Percentiles rank a stretch among this genome's conserved stretches.
These are phyloP conservation scores for Protula sp. DNA, from an alignment of 2,888 invertebrate genomes.

Conservation along the genomic window DNA sequence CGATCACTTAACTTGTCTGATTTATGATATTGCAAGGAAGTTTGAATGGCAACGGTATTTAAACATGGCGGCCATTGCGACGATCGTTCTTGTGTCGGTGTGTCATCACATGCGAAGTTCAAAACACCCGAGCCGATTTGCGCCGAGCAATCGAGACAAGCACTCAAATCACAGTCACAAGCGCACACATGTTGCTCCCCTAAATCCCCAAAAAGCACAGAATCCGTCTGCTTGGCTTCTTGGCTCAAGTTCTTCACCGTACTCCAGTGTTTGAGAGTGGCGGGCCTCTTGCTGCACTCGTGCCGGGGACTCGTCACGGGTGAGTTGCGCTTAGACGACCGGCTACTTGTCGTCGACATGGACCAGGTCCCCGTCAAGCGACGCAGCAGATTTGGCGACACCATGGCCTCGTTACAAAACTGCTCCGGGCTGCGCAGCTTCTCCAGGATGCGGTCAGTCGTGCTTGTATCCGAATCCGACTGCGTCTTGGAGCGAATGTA, in stretches of 20 bases:
- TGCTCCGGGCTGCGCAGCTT: neutral
- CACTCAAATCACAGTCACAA: neutral
- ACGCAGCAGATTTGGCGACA: slow-evolving; percentile 9
- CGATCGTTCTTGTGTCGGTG: too few relatives aligned
- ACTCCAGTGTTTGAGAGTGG: neutral
- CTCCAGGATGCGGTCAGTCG: neutral
- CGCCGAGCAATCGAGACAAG: neutral
- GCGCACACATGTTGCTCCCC: neutral
- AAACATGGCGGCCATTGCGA: neutral
- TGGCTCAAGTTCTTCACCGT: neutral
- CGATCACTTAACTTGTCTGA: neutral
- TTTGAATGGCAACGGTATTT: neutral
- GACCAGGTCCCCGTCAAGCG: slow-evolving; percentile 19
- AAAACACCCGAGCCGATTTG: neutral
- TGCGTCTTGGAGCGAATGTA: slow-evolving; percentile 14
- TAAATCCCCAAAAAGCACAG: neutral
- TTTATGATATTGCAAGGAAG: neutral
- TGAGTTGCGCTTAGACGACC: neutral
- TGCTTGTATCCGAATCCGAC: neutral
- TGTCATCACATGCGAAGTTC: too few relatives aligned
- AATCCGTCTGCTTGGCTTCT: neutral
- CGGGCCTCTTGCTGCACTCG: neutral
- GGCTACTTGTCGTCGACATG: slow-evolving; percentile 12
- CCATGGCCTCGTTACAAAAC: slow-evolving; percentile 10
- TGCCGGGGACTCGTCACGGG: neutral